phyloP scores from a whole-genome alignment of 1,140 invertebrate genomes.

The Charaxes varanes region DNA sequence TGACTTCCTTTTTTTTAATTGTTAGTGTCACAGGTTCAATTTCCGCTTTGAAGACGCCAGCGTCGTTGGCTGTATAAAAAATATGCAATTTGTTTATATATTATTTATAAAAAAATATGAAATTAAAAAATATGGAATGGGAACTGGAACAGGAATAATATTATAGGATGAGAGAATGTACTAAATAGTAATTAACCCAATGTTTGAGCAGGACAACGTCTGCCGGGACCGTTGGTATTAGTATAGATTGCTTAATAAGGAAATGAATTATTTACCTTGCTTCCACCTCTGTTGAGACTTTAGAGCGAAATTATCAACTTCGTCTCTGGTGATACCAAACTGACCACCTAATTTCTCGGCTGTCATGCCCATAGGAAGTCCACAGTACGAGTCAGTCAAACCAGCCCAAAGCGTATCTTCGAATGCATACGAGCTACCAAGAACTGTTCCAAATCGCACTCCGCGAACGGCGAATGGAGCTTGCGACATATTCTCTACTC shows the following conservation, averaged over 20 bases:
- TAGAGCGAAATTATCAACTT: slow-evolving; percentile 92
- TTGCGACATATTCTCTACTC: slow-evolving; percentile 97
- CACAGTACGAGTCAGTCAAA: slow-evolving; percentile 91
- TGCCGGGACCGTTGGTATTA: too few species aligned
- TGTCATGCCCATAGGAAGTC: slow-evolving; percentile 96
- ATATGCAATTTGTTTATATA: too few species aligned
- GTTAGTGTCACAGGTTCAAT: slow-evolving; percentile 91
- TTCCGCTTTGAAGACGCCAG: slow-evolving; percentile 92
- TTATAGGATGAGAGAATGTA: too few species aligned
- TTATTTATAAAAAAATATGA: too few species aligned
- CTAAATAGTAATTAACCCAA: too few species aligned
- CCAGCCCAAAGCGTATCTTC: slow-evolving; percentile 96
- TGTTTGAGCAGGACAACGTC: too few species aligned
- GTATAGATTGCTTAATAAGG: too few species aligned
- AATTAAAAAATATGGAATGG: too few species aligned
- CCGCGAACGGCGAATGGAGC: slow-evolving; percentile 92
- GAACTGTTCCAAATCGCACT: slow-evolving; percentile 91
- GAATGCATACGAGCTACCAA: slow-evolving; percentile 87
- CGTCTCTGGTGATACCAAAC: slow-evolving; percentile 89
- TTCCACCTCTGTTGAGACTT: slow-evolving; percentile 90
- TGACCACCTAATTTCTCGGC: slow-evolving; percentile 97
- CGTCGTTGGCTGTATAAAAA: slow-evolving; percentile 73
- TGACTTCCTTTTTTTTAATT: slow-evolving; percentile 86
- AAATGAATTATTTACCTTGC: slow-evolving; percentile 75
- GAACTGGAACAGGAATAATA: too few species aligned